Conservation (phyloP, 2,797 vertebrate genomes). For the Selene dorsalis region DNA sequence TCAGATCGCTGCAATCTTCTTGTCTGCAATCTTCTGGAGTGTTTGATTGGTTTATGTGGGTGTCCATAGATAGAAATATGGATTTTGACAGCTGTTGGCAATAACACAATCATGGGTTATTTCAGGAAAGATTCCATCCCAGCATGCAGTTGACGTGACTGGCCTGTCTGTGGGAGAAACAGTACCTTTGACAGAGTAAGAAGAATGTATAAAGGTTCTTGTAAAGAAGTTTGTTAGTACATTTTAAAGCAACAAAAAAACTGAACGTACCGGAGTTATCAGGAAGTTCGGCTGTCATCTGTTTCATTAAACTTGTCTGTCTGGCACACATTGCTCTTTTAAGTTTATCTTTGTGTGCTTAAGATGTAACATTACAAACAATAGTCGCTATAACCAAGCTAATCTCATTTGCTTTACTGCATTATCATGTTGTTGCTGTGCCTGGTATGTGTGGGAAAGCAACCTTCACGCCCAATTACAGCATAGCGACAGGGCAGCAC, state of each 20-base stretch:
- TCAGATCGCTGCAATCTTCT: slow-evolving; percentile 9
- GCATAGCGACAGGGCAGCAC: slow-evolving; percentile 25
- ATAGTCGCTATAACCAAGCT: slow-evolving; percentile 2
- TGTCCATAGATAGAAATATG: slow-evolving; percentile 20
- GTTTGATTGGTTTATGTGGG: slow-evolving; percentile 33
- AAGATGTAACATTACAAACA: slow-evolving; percentile 25
- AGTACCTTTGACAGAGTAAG: neutral
- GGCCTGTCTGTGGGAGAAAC: slow-evolving; percentile 13
- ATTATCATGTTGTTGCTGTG: slow-evolving; percentile 39
- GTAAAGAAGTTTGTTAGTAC: neutral
- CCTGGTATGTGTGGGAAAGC: slow-evolving; percentile 65
- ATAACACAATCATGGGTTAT: slow-evolving; percentile 15
- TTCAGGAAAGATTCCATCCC: slow-evolving; percentile 8
- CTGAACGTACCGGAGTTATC: neutral
- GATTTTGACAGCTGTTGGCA: slow-evolving; percentile 27
- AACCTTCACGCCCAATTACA: slow-evolving; percentile 48
- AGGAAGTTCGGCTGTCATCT: neutral
- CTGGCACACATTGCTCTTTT: slow-evolving; percentile 19
- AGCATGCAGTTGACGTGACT: slow-evolving; percentile 9
- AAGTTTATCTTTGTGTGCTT: slow-evolving; percentile 22
- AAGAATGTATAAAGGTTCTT: neutral
- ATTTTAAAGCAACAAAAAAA: neutral
- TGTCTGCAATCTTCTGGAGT: too few species aligned
- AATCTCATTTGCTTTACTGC: slow-evolving; percentile 45
- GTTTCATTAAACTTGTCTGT: slow-evolving; percentile 6